Evolutionary conservation across 2,888 invertebrate species (phyloP), one percentile per base, ranked within the genome.

Genomic region (Heliconius charithonia): DNA sequence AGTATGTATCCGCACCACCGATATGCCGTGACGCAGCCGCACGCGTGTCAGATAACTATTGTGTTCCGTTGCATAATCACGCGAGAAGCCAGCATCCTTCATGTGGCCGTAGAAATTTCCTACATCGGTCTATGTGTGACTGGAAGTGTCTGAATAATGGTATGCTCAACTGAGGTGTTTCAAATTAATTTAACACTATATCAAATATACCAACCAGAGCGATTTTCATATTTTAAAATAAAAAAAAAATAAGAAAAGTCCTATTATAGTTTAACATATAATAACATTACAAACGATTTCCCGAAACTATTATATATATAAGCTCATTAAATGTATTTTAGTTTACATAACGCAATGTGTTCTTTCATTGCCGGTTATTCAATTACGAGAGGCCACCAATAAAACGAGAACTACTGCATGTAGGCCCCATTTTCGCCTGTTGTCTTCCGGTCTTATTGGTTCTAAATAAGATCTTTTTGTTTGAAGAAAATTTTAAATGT

Each of bases 341-440:
- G 77, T 62, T 19, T 70, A 59, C 65, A 66, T 76, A 80, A 78
- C 25, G 65, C 75, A 51, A 51, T 41, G 75, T 51, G 79, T 79
- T 76, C 78, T 76, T 76, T 75, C 75, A 76, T 77, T 80, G 76
- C 67, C 70, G 79, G 75, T 80, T 80, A 86, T 87, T 87, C 84
- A 86, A 87, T 87, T 87, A 87, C 66, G 81, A 82, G 79, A 83
- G 81, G 80, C 82, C 80, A 80, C 83, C 83, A 84, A 86, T 84
- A 85, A 85, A 83, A 85, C 82, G 83, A 82, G 80, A 82, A 81
- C 83, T 77, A 81, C 83, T 84, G 84, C 84, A 83, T 84, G 84
- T 83, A 80, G 83, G 84, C 86, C 86, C 85, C 85, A 74, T 81
- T 83, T 81, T 81, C 75, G 75, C 41, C 75, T 62, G 76, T 37